phyloP scores from a whole-genome alignment of 2,113 vertebrate genomes.

The Lepisosteus osseus region DNA sequence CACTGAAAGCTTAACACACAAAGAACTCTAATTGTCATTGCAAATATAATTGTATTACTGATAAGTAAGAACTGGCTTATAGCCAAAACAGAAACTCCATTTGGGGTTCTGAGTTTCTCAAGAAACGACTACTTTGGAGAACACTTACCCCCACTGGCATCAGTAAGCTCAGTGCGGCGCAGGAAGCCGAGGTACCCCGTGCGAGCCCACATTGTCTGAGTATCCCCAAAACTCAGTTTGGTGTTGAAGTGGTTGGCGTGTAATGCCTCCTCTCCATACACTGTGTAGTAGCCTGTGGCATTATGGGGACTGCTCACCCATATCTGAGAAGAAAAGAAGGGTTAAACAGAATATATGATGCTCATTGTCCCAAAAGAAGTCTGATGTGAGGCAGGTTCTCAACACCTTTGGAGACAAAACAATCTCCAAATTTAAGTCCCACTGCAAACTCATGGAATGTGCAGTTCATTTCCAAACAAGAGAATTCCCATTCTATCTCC shows the following conservation, averaged over 20 bases:
- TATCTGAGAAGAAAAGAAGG: conserved; percentile 57
- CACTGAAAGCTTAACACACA: too few relatives aligned
- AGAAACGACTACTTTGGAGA: not conserved
- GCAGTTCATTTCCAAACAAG: too few relatives aligned
- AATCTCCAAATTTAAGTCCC: too few relatives aligned
- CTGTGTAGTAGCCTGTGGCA: conserved; percentile 89
- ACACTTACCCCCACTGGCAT: conserved; percentile 87
- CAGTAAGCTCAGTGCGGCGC: conserved; percentile 88
- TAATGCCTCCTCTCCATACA: conserved; percentile 88
- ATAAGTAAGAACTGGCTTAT: too few relatives aligned
- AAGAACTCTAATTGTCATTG: too few relatives aligned
- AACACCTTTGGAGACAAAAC: too few relatives aligned
- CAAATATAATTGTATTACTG: too few relatives aligned
- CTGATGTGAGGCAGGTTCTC: too few relatives aligned
- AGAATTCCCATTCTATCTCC: too few relatives aligned
- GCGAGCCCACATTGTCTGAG: conserved; percentile 87
- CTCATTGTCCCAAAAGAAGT: too few relatives aligned
- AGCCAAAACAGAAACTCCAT: too few relatives aligned
- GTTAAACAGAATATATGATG: not conserved
- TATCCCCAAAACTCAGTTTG: conserved; percentile 90
- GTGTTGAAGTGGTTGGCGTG: conserved; percentile 93
- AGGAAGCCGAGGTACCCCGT: conserved; percentile 95
- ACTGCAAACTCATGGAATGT: too few relatives aligned
- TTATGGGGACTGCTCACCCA: conserved; percentile 97
- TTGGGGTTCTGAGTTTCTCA: not conserved